These are phyloP conservation scores for Petrophora chlorosata DNA, from an alignment of 2,888 invertebrate species.

Conservation along the genomic window DNA sequence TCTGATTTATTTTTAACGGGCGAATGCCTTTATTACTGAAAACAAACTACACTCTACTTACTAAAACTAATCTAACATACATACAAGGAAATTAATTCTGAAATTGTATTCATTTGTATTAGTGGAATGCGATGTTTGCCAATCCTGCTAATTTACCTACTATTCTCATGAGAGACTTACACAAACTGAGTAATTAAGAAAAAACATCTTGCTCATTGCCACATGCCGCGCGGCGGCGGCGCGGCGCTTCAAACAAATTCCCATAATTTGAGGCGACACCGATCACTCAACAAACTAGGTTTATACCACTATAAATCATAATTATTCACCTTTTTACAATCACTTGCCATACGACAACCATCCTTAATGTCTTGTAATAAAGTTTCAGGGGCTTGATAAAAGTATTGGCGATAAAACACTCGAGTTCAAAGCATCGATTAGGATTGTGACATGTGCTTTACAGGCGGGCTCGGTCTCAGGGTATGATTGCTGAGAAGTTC, in stretches of 20 bases:
- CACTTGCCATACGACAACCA: conserved; percentile 10
- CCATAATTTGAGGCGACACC: conserved; percentile 50
- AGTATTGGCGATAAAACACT: conserved; percentile 23
- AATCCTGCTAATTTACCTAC: too few species aligned
- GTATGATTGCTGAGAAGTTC: conserved; percentile 7
- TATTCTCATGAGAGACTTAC: background rate
- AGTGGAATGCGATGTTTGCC: too few species aligned
- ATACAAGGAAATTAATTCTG: too few species aligned
- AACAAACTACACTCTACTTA: too few species aligned
- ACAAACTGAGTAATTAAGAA: conserved; percentile 6
- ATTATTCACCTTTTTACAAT: conserved; percentile 32
- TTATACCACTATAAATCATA: conserved; percentile 61
- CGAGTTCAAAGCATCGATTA: conserved; percentile 35
- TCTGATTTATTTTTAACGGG: too few species aligned
- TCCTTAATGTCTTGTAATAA: conserved; percentile 3
- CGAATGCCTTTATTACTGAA: too few species aligned
- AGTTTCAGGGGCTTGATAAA: conserved; percentile 5
- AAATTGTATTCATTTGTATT: too few species aligned
- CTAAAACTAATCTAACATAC: too few species aligned
- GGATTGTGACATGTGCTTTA: conserved; percentile 39
- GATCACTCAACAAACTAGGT: conserved; percentile 60
- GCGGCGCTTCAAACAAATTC: conserved; percentile 37
- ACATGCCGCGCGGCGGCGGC: conserved; percentile 30
- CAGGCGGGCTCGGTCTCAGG: conserved; percentile 7
- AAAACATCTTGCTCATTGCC: conserved; percentile 10